Base-by-base conservation (phyloP, 2,113 vertebrate species). In the Cryptotis parvus region DNA sequence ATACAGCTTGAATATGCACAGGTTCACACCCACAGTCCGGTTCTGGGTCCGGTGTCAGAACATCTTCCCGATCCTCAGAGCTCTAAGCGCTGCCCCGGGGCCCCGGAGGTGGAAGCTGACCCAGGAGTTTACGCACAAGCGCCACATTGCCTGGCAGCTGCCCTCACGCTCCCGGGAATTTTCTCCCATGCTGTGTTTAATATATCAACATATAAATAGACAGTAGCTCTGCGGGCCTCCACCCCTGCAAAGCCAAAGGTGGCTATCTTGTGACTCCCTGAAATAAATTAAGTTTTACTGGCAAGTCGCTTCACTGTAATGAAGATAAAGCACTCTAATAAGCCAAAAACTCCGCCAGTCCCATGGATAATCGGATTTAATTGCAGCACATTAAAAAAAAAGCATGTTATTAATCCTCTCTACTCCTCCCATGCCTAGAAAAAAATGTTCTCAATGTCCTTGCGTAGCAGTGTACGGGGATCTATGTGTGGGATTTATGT, bases 211-310 rank as follows among this genome's bases (percentile, higher is more conserved):
- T 11, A 61, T 52, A 95, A 84, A 26, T 14, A 92, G 9, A 84
- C 63, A 49, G 20, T 49, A 79, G 33, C 27, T 81, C 80, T 8
- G 29, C 37, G 52, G 55, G 58, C 58, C 37, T 72, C 39, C 1
- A 22, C n/a, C 80, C 75, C 35, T 66, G 74, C 43, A 65, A 76
- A 74, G 68, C 70, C 81, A 9, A 80, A 77, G 31, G 58, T 66
- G 43, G 78, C 9, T 22, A 52, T 49, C 70, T 75, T 16, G 8
- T 75, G 89, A 90, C 87, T 91, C 27, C 82, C 20, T 26, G 55
- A 87, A 75, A 79, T 58, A 86, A 93, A 84, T 70, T 37, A 85
- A 73, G 33, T 70, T 80, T 86, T 73, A 72, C 37, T 76, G 76
- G 52, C 33, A 88, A 84, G 85, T 3, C 0, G 7, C 39, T 66